A percentile compares a stretch with the other conserved stretches of the same genome.
These are phyloP conservation scores for Oreotrochilus melanogaster DNA, from an alignment of 2,113 vertebrate genomes.

Conservation along the genomic window DNA sequence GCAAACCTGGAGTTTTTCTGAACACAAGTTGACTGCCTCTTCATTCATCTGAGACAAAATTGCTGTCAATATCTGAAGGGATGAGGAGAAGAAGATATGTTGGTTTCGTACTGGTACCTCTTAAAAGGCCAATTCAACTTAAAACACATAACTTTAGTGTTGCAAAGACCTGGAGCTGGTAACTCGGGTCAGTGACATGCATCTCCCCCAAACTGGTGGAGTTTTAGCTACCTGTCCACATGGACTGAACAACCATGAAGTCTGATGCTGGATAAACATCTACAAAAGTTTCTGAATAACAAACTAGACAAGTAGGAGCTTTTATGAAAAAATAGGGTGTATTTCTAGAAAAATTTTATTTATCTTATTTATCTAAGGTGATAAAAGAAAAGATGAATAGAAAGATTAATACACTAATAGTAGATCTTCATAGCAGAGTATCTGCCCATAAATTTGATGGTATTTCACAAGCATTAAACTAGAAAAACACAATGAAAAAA, in stretches of 20 bases:
- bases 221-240: background rate
- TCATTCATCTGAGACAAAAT: background rate
- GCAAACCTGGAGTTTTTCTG: background rate
- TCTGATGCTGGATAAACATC: background rate
- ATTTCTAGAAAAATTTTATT: background rate
- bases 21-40: background rate
- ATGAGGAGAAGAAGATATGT: background rate
- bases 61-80: background rate
- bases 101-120: background rate
- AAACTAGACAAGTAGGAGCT: background rate
- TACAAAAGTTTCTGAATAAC: slow-evolving; percentile 4
- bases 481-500: background rate
- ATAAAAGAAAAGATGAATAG: slow-evolving; percentile 30
- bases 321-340: background rate
- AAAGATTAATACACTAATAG: background rate
- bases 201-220: background rate
- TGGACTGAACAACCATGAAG: background rate
- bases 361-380: slow-evolving; percentile 1
- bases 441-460: background rate
- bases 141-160: background rate
- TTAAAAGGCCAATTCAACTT: background rate
- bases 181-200: background rate
- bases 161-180: background rate
- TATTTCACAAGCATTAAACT: slow-evolving; percentile 10
- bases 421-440: background rate